Base-by-base conservation (phyloP, 2,113 vertebrate species). In the Procapra przewalskii region DNA sequence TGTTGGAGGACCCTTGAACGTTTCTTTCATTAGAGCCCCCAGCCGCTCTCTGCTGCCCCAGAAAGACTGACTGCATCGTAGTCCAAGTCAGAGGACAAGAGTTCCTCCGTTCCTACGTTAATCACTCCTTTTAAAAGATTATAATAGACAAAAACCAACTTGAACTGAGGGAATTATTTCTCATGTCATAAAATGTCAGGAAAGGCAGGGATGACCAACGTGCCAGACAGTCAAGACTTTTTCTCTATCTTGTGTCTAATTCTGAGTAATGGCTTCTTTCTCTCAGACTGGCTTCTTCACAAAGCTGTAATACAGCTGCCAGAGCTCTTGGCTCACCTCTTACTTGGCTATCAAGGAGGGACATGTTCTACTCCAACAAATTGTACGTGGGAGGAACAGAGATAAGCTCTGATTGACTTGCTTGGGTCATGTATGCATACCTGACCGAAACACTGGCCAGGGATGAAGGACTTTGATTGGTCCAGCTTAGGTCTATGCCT, bases 311-410 rank as follows among this genome's bases (percentile, higher is more conserved):
- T 33, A 19, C 75, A 59, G 62, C 85, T 79, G 48, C 96, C 91
- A 94, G 93, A 36, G 75, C 45, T 81, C 52, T 82, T 93, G 85
- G 95, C 93, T 97, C 43, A 36, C 59, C 88, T 93, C 77, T 60
- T 48, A n/a, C 59, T 88, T 84, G 88, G 94, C 71, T n/a, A n/a
- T 31, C 25, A 40, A 93, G 84, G 82, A 94, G 27, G 82, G 64
- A n/a, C 8, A 4, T 33, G n/a, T n/a, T 85, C 88, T 17, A 50
- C 50, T 60, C 14, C 67, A 86, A 21, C 5, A 84, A 86, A 33
- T 7, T 31, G 1, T 5, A 25, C 2, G 7, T 3, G 43, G 64
- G 3, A 52, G 21, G 57, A 21, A 52, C 10, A 15, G 33, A 95
- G 50, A 80, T 36, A 82, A 29, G 23, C 81, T 62, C 8, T 84